Conservation (phyloP, 2,113 vertebrate species). For the Sapayoa aenigma region DNA sequence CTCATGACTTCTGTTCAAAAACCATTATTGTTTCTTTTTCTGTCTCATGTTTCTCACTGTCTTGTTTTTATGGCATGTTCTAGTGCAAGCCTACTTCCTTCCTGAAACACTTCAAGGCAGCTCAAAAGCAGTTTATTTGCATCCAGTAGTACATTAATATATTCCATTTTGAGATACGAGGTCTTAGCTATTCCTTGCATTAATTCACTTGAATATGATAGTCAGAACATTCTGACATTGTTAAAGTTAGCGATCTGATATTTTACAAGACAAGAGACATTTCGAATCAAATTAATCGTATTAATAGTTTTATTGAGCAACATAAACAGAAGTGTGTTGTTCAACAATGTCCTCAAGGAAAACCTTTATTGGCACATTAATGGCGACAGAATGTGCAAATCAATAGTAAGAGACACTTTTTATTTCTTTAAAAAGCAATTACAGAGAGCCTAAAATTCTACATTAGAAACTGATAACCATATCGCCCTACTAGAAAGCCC, state of each 20-base stretch:
- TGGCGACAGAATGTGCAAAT: conserved; percentile 23
- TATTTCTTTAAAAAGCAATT: conserved; percentile 24
- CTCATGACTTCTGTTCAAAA: not conserved
- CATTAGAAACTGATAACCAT: not conserved
- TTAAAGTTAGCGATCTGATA: conserved; percentile 68
- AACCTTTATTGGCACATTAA: conserved; percentile 53
- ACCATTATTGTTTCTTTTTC: not conserved
- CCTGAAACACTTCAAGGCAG: conserved; percentile 18
- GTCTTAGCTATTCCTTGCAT: conserved; percentile 48
- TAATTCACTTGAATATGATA: conserved; percentile 55
- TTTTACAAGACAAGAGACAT: conserved; percentile 64
- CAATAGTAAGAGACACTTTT: conserved; percentile 15
- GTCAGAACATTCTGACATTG: conserved; percentile 40
- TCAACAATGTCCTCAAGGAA: conserved; percentile 32
- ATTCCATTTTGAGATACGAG: conserved; percentile 32
- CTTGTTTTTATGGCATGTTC: not conserved
- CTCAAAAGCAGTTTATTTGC: conserved; percentile 48
- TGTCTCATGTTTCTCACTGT: not conserved
- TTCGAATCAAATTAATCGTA: conserved; percentile 64
- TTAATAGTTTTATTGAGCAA: conserved; percentile 70
- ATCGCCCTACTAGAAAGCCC: not conserved
- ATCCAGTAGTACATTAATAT: not conserved
- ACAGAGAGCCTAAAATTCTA: conserved; percentile 12
- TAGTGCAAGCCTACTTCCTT: not conserved
- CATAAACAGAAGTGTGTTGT: conserved; percentile 46